Base-by-base conservation (phyloP, 2,888 invertebrate genomes). In the Sipha maydis region DNA sequence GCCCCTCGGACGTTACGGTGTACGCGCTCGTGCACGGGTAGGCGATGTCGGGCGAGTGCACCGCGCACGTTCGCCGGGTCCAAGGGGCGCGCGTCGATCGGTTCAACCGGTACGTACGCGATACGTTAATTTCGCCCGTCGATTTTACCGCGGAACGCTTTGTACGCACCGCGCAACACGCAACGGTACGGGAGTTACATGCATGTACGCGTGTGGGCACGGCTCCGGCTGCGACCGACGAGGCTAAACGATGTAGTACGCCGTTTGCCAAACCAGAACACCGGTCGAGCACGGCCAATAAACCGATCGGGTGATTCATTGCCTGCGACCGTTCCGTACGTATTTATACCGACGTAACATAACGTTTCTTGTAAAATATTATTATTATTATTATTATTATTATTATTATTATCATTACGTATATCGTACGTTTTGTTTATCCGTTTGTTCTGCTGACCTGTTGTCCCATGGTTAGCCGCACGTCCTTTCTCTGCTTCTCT, bases 171-270 rank as follows among this genome's bases (percentile, higher is more conserved):
- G 34, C 2, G 4, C 34, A 34, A 34, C 34, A 34, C 34, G 34
- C 3, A 3, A 34, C 34, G 3, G 34, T 34, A 34, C 34, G 4
- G 34, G 34, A 34, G 34, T 34, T 3, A 2, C 4, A 67, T n/a
- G 9, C 67, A 28, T 38, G 73, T 77, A 19, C 19, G 48, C 76
- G 54, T 85, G 85, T 85, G 85, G 85, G 85, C 85, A 69, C 71
- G 85, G 77, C 21, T 31, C 83, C 54, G 69, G 61, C 80, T 28
- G 82, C 82, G 73, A 17, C 73, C 14, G 85, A 69, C 85, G 31
- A 85, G 85, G 78, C 85, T 54, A 78, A 85, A 85, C 78, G 85
- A 78, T 85, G 85, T 85, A 85, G 67, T 71, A 78, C 79, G 67
- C 61, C 78, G 78, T 85, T 85, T 69, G 71, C 86, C 71, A 79